Conservation (phyloP, 2,113 vertebrate genomes). For the Gavialis gangeticus region DNA sequence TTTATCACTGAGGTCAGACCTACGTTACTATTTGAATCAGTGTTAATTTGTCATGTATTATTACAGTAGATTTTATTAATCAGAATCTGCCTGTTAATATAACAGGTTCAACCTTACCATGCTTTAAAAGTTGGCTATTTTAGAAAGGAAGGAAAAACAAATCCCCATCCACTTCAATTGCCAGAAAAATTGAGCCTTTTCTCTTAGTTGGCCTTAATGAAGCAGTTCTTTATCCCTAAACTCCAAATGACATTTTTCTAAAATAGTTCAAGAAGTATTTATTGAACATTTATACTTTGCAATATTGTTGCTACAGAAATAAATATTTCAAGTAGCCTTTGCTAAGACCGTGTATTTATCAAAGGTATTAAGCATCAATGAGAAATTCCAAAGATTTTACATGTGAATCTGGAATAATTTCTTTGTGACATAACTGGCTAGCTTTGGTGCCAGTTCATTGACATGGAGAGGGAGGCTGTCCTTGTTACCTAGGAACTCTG, state of each 20-base stretch:
- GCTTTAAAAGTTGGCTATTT: background rate
- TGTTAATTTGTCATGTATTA: background rate
- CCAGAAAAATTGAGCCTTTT: slow-evolving; percentile 6
- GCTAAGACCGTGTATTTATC: slow-evolving; percentile 27
- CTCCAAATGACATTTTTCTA: slow-evolving; percentile 53
- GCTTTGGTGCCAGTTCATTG: background rate
- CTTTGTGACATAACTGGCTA: background rate
- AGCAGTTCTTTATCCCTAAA: slow-evolving; percentile 38
- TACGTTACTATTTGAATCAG: background rate
- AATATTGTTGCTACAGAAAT: slow-evolving; percentile 19
- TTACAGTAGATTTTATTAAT: background rate
- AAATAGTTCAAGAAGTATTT: slow-evolving; percentile 9
- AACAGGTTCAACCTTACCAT: background rate
- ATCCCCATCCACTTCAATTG: background rate
- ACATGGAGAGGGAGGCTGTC: background rate
- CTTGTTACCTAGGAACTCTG: background rate
- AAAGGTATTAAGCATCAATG: slow-evolving; percentile 20
- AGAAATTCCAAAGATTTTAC: background rate
- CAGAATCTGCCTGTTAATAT: background rate
- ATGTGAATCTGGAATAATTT: background rate
- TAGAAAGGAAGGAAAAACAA: background rate
- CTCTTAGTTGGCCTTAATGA: slow-evolving; percentile 42
- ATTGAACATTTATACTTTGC: slow-evolving; percentile 1
- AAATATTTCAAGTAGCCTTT: slow-evolving; percentile 34
- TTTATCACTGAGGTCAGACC: background rate